Conservation (phyloP, 2,888 invertebrate species). For the Leptinotarsa rubiginosa region DNA sequence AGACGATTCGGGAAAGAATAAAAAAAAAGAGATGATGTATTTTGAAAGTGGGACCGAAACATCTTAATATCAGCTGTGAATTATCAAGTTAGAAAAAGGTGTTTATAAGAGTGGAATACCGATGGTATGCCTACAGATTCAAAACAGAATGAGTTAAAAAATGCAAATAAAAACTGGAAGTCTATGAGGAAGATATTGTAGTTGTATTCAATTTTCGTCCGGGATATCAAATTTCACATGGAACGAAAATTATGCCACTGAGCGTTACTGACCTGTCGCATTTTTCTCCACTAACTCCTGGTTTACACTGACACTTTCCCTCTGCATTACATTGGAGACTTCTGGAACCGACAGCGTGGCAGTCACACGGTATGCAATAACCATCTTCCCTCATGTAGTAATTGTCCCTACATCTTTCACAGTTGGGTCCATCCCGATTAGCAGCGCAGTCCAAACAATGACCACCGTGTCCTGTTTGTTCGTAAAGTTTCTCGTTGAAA, state of each 20-base stretch:
- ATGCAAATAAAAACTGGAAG: too few species aligned
- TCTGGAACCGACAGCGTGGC: constrained; percentile 90
- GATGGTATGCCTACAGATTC: too few species aligned
- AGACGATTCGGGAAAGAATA: too few species aligned
- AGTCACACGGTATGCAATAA: constrained; percentile 90
- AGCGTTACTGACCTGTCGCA: constrained; percentile 73
- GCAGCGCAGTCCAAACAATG: constrained; percentile 95
- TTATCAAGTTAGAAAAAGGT: too few species aligned
- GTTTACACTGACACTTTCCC: constrained; percentile 96
- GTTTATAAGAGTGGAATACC: too few species aligned
- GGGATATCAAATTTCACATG: not conserved
- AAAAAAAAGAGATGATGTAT: too few species aligned
- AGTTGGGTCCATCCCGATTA: constrained; percentile 95
- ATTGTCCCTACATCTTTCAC: constrained; percentile 93
- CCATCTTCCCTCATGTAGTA: constrained; percentile 86
- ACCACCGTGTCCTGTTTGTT: constrained; percentile 94
- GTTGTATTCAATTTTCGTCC: too few species aligned
- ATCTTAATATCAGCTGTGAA: too few species aligned
- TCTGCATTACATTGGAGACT: constrained; percentile 91
- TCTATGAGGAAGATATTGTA: too few species aligned
- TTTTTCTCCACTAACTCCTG: constrained; percentile 84
- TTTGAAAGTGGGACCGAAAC: too few species aligned
- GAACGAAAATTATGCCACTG: not conserved
- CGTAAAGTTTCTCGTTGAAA: constrained; percentile 94
- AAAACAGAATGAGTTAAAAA: too few species aligned